Conservation (phyloP, 2,113 vertebrate species). For the Platichthys flesus region DNA sequence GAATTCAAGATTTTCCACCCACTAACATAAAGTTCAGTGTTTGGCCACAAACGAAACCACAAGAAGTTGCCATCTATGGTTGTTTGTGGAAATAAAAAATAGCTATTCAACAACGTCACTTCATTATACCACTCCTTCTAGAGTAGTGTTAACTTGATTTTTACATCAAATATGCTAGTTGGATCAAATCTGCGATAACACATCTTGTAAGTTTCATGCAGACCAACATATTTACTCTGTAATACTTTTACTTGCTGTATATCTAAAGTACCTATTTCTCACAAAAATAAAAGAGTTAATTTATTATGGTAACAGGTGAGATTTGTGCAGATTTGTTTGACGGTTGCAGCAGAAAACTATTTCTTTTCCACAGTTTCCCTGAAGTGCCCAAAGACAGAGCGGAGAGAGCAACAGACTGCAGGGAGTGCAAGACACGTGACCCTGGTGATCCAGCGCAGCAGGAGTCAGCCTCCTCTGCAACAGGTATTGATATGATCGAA, state of each 20-base stretch:
- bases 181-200: too few species aligned
- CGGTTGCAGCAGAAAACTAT: background rate
- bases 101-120: background rate
- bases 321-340: background rate
- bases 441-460: slow-evolving; percentile 34
- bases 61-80: slow-evolving; percentile 27
- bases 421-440: slow-evolving; percentile 37
- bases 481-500: slow-evolving; percentile 58
- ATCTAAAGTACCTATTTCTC: background rate
- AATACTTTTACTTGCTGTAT: background rate
- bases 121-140: background rate
- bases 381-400: slow-evolving; percentile 21
- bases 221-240: background rate
- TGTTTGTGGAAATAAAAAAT: background rate
- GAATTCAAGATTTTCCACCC: slow-evolving; percentile 67
- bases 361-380: slow-evolving; percentile 45
- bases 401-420: slow-evolving; percentile 48
- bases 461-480: slow-evolving; percentile 40
- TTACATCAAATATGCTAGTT: too few species aligned
- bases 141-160: too few species aligned
- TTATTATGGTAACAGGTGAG: background rate
- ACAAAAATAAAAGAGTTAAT: background rate
- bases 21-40: slow-evolving; percentile 53
- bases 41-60: slow-evolving; percentile 28
- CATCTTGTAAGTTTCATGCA: background rate